These are phyloP conservation scores for Tetranychus truncatus DNA, from an alignment of 2,888 invertebrate species.

Conservation along the genomic window DNA sequence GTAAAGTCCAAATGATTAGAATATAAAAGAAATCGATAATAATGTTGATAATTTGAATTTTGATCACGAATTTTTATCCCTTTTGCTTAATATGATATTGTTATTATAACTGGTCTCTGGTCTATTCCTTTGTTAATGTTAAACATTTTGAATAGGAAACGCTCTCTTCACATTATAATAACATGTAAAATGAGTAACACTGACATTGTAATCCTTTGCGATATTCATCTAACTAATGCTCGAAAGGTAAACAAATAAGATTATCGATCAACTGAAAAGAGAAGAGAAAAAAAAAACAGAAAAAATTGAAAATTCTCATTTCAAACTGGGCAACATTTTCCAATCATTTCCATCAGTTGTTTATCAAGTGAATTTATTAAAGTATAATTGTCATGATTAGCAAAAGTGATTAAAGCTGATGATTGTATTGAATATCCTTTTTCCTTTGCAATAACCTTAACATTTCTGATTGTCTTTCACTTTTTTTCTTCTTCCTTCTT, in stretches of 20 bases:
- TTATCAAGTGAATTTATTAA: no score
- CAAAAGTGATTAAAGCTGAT: not conserved
- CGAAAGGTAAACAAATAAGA: no score
- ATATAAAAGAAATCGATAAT: not conserved
- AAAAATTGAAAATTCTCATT: no score
- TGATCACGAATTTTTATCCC: not conserved
- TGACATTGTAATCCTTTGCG: not conserved
- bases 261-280: no score
- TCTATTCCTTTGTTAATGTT: not conserved
- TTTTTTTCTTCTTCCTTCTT: not conserved
- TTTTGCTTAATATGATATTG: not conserved
- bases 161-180: not conserved
- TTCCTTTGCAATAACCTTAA: not conserved
- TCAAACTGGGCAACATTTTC: no score
- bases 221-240: no score
- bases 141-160: not conserved
- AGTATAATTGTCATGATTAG: not conserved
- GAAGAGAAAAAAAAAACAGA: no score
- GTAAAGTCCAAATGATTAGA: no score
- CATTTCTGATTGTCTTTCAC: not conserved
- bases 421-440: not conserved
- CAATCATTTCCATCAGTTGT: no score
- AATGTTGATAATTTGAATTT: constrained; percentile 1
- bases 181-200: not conserved
- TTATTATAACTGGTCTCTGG: not conserved